Conservation (phyloP, 2,888 invertebrate genomes). For the Periphyllus acericola region DNA sequence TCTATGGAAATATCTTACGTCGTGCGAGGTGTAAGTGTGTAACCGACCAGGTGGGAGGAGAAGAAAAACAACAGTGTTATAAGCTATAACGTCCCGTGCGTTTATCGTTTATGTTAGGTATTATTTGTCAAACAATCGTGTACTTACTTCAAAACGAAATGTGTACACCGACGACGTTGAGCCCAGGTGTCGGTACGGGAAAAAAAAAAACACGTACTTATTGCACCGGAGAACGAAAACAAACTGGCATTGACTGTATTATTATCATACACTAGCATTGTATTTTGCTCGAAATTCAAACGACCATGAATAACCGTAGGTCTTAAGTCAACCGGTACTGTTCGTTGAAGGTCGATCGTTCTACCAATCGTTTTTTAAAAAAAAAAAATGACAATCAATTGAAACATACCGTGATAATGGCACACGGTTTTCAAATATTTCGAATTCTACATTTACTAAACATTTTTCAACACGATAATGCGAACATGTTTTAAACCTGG, state of each 20-base stretch:
- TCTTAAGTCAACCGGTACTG: not conserved
- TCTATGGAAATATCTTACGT: no score
- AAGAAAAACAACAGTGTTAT: not conserved
- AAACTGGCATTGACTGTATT: not conserved
- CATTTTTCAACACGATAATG: no score
- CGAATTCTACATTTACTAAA: no score
- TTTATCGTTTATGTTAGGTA: not conserved
- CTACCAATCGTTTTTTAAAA: not conserved
- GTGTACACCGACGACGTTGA: not conserved
- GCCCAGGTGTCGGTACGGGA: not conserved
- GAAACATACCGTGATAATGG: no score
- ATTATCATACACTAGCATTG: not conserved
- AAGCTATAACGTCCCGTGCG: no score
- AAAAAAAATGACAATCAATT: no score
- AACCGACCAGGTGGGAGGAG: not conserved
- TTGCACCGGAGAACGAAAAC: not conserved
- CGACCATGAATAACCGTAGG: not conserved
- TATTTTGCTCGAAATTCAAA: not conserved
- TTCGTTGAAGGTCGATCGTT: not conserved
- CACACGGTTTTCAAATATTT: no score
- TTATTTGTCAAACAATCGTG: not conserved
- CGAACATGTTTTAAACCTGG: no score
- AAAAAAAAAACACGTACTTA: not conserved
- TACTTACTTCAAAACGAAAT: not conserved
- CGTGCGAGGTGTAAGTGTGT: not conserved